These are phyloP conservation scores for Leistus spinibarbis DNA, from an alignment of 2,888 invertebrate species.

Conservation along the genomic window DNA sequence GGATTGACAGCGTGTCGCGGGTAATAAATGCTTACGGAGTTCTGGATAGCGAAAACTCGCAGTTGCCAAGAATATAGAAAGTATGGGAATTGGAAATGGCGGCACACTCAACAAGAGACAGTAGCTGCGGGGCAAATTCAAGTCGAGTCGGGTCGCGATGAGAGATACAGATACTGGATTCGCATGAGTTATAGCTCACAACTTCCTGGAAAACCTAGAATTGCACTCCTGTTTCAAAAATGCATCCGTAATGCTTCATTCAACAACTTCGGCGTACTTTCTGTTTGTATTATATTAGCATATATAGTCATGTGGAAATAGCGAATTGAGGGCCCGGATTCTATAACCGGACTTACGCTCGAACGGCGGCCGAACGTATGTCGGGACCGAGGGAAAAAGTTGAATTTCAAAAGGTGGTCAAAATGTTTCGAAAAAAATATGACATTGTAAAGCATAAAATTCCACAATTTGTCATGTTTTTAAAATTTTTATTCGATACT, in stretches of 20 bases:
- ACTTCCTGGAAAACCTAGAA: not conserved
- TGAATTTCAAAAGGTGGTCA: no score
- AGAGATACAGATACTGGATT: not conserved
- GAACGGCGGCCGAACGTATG: no score
- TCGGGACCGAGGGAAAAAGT: no score
- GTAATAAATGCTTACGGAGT: not conserved
- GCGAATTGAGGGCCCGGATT: no score
- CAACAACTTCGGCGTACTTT: not conserved
- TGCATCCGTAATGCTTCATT: not conserved
- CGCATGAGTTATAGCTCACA: slow-evolving; percentile 2
- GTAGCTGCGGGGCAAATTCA: no score
- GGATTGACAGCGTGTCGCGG: not conserved
- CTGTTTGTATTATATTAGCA: not conserved
- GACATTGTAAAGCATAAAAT: no score
- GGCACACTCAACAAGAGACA: no score
- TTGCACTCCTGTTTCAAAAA: slow-evolving; percentile 1
- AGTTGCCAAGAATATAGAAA: not conserved
- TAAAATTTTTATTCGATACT: no score
- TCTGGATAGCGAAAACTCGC: not conserved
- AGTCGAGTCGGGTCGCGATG: slow-evolving; percentile 6
- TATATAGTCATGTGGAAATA: not conserved
- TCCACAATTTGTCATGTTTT: no score
- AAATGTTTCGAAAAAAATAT: no score
- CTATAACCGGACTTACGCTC: no score
- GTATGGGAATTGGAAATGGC: no score